Conservation (phyloP, 1,140 invertebrate species). For the Drosophila ogumai region DNA sequence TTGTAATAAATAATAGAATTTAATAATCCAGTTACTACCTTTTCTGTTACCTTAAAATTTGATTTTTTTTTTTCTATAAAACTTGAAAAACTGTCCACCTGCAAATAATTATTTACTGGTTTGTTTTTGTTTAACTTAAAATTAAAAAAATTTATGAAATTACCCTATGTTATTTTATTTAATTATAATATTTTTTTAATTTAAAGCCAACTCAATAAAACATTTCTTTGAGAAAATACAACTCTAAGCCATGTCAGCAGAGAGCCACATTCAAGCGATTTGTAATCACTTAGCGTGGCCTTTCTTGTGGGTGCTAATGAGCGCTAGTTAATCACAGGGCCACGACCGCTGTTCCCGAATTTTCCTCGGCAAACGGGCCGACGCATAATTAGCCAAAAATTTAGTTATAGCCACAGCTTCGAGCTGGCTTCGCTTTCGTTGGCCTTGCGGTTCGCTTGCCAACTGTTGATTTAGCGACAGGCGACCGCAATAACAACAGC, state of each 20-base stretch:
- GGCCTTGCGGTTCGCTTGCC: slow-evolving; percentile 63
- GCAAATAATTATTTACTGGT: background rate
- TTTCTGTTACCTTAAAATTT: no score
- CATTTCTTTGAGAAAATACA: background rate
- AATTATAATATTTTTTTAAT: background rate
- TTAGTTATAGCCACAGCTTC: slow-evolving; percentile 33
- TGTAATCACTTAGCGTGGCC: slow-evolving; percentile 36
- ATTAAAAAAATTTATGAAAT: background rate
- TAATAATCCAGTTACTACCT: no score
- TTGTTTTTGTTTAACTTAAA: background rate
- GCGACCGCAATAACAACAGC: slow-evolving; percentile 25
- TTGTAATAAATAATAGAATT: no score
- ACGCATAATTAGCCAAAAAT: slow-evolving; percentile 47
- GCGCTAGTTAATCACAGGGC: slow-evolving; percentile 38
- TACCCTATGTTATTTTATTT: background rate
- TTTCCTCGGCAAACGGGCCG: background rate
- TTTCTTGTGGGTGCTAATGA: slow-evolving; percentile 36
- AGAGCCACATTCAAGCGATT: slow-evolving; percentile 1
- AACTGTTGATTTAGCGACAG: slow-evolving; percentile 77
- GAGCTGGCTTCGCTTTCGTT: slow-evolving; percentile 23
- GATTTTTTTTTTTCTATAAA: background rate
- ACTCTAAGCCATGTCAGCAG: background rate
- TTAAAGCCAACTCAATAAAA: background rate
- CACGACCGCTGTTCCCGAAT: background rate
- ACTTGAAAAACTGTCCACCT: background rate